Percentiles rank a stretch among this genome's conserved stretches.
These are phyloP conservation scores for Eclectus roratus DNA, from an alignment of 2,113 vertebrate genomes.

Conservation along the genomic window DNA sequence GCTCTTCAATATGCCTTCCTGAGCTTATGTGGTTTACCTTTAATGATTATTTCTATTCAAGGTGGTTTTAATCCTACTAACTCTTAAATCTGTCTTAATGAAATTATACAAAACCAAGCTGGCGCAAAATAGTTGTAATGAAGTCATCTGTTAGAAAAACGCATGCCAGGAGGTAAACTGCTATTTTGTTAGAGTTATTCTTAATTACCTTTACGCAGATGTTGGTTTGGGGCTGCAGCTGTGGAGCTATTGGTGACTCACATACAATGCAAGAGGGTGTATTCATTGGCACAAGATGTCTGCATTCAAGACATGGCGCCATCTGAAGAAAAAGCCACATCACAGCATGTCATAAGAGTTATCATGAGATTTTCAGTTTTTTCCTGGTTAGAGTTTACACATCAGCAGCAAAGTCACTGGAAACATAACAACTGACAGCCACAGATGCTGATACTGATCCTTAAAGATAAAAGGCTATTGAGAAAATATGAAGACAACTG, in stretches of 20 bases:
- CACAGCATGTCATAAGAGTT: not conserved
- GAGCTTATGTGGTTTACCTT: not conserved
- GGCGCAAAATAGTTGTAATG: not conserved
- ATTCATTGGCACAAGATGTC: constrained; percentile 81
- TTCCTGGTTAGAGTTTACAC: not conserved
- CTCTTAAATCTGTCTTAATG: not conserved
- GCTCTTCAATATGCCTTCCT: not conserved
- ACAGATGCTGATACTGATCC: not conserved
- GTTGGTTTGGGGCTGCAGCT: constrained; percentile 75
- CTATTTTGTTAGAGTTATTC: not conserved
- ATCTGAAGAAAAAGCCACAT: constrained; percentile 69
- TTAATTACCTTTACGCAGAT: constrained; percentile 76
- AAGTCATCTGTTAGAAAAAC: not conserved
- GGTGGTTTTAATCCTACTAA: not conserved
- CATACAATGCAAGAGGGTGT: constrained; percentile 85
- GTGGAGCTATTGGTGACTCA: constrained; percentile 77
- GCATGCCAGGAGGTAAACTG: not conserved
- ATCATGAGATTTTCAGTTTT: not conserved
- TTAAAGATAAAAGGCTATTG: not conserved
- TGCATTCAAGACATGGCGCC: constrained; percentile 81
- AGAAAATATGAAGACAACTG: not conserved
- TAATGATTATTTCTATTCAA: not conserved
- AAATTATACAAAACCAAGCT: not conserved
- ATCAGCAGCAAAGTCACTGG: not conserved
- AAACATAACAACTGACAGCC: not conserved